phyloP scores from a whole-genome alignment of 1,140 invertebrate species.

The Drosophila tani region DNA sequence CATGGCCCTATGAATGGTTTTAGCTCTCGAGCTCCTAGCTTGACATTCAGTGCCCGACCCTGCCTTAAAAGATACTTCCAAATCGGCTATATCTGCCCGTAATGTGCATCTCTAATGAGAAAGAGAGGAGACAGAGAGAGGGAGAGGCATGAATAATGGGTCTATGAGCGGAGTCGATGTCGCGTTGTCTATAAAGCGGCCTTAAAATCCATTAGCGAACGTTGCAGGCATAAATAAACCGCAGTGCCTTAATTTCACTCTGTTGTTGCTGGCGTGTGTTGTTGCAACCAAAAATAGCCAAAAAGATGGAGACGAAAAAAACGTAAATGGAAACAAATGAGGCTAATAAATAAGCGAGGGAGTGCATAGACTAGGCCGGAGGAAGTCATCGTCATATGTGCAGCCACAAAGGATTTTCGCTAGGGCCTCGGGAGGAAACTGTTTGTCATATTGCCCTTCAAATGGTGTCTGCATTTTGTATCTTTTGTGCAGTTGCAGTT shows the following conservation, averaged over 20 bases:
- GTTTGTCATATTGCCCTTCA: constrained; percentile 73
- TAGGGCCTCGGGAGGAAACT: constrained; percentile 49
- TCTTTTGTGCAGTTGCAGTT: background rate
- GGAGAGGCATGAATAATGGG: constrained; percentile 65
- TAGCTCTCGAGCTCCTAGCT: background rate
- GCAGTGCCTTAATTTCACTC: constrained; percentile 66
- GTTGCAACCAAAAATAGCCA: constrained; percentile 75
- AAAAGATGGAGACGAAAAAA: constrained; percentile 50
- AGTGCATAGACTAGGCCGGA: constrained; percentile 1
- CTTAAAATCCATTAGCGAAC: constrained; percentile 80
- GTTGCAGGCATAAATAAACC: constrained; percentile 69
- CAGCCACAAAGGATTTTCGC: constrained; percentile 71
- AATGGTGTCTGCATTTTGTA: constrained; percentile 12
- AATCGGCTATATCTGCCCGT: constrained; percentile 5
- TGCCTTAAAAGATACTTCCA: constrained; percentile 1
- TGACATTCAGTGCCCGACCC: background rate
- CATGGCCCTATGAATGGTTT: background rate
- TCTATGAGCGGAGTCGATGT: constrained; percentile 50
- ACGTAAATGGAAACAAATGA: constrained; percentile 74
- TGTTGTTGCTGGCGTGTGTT: constrained; percentile 39
- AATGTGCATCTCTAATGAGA: constrained; percentile 25
- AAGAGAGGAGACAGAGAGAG: constrained; percentile 17
- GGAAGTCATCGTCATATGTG: constrained; percentile 30
- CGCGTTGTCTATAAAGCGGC: constrained; percentile 70
- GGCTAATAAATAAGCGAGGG: constrained; percentile 70